Evolutionary conservation across 2,888 invertebrate genomes (phyloP).

Genomic region (Drosophila vallismaia): DNA sequence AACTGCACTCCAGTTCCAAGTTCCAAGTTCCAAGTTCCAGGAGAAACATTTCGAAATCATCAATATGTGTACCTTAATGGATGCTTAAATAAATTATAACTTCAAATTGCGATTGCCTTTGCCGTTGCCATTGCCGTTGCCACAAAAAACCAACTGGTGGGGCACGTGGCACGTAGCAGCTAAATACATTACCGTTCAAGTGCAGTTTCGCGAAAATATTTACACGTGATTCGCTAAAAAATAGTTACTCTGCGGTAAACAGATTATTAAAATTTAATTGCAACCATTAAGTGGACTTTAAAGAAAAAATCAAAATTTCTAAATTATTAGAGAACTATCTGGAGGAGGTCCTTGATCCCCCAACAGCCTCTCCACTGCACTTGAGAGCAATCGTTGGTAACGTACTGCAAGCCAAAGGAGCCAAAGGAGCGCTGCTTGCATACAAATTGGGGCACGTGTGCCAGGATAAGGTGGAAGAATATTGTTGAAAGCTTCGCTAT

Average conservation of each 20-base stretch:
- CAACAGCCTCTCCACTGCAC: constrained; percentile 43
- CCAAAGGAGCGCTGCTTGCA: constrained; percentile 53
- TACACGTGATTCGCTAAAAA: constrained; percentile 64
- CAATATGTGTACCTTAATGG: constrained; percentile 79
- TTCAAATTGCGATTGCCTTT: constrained; percentile 74
- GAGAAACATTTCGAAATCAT: constrained; percentile 32
- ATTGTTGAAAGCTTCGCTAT: constrained; percentile 53
- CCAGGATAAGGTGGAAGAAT: constrained; percentile 34
- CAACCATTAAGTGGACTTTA: constrained; percentile 17
- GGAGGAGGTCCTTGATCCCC: constrained; percentile 3
- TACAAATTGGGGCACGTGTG: constrained; percentile 66
- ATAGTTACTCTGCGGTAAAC: constrained; percentile 13
- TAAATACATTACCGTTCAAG: constrained; percentile 71
- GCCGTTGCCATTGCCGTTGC: neutral
- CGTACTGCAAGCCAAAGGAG: constrained; percentile 52
- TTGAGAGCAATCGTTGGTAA: constrained; percentile 70
- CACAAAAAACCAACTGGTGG: constrained; percentile 20
- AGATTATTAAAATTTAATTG: constrained; percentile 76
- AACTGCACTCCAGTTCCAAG: constrained; percentile 50
- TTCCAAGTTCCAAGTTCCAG: constrained; percentile 3
- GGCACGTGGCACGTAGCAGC: constrained; percentile 56
- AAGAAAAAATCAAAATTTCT: neutral
- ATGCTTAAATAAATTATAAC: constrained; percentile 78
- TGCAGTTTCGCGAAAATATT: constrained; percentile 73
- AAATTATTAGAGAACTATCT: too few relatives aligned